These are phyloP conservation scores for Musca domestica DNA, from an alignment of 1,140 invertebrate genomes.

Conservation along the genomic window DNA sequence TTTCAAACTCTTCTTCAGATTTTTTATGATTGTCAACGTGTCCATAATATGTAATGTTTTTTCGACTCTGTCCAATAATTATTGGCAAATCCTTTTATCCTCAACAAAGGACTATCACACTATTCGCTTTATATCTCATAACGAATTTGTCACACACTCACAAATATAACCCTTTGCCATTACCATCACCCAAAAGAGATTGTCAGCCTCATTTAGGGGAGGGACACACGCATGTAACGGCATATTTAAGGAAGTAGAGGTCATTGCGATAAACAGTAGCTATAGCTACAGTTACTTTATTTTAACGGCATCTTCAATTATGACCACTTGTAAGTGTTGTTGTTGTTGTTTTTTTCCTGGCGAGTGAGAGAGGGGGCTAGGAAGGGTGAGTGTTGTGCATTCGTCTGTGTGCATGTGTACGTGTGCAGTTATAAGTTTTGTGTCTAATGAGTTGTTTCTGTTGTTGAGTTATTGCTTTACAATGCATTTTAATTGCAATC, in stretches of 20 bases:
- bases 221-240: no score
- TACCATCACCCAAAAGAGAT: no score
- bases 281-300: constrained; percentile 2
- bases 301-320: constrained; percentile 13
- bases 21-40: neutral
- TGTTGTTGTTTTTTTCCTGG: neutral
- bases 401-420: neutral
- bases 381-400: no score
- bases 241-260: neutral
- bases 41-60: neutral
- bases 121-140: no score
- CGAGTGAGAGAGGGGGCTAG: no score
- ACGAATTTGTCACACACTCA: no score
- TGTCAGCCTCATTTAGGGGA: no score
- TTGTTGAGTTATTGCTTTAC: constrained; percentile 20
- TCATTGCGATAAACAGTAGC: neutral
- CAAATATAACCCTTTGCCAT: no score
- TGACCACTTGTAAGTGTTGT: neutral
- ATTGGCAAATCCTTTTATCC: constrained; percentile 22
- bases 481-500: constrained; percentile 22
- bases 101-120: no score
- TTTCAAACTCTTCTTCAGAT: neutral
- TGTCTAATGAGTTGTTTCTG: constrained; percentile 8
- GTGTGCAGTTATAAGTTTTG: neutral
- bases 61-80: constrained; percentile 5